Evolutionary conservation across 2,113 vertebrate genomes (phyloP), one percentile per base, ranked within the genome.

Genomic region (Herpailurus yagouaroundi): DNA sequence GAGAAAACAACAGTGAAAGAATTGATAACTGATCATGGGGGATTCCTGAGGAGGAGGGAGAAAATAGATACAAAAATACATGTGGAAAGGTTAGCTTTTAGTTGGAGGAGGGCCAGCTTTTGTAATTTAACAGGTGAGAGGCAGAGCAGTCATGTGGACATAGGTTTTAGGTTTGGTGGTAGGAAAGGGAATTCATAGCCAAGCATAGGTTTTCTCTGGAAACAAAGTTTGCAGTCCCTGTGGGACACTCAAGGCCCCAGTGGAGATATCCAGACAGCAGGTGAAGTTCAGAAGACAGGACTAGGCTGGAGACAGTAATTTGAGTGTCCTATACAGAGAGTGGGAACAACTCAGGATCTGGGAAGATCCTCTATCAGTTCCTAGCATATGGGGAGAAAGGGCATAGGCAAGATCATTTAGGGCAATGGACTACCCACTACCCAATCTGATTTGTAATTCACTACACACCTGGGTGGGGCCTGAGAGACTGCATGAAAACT

Each of bases 51-150:
- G 76, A 74, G 38, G 48, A 16, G 41, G 19, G 33, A 64, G 50
- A 76, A 93, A 96, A 48, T 0, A 77, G 55, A 66, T 63, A 45
- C 71, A 80, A 87, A 95, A 96, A 69, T 90, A 80, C 21, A 66
- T 5, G 12, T 18, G 21, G 80, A 86, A 8, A 25, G 14, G 77
- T 3, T 57, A 19, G 7, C 57, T 95, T 96, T 91, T 64, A 68
- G 71, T 76, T 80, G 57, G 50, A 81, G 19, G 45, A n/a, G 7
- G n/a, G 73, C 50, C 50, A 41, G 25, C 36, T 87, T 76, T 90
- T 90, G 21, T 74, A 68, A 96, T 89, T 94, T 77, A 81, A 94
- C 45, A 86, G 19, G 33, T 63, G 69, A 38, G 27, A 76, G 23
- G 15, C 23, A 89, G 48, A 88, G 33, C 60, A 69, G 11, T 77